Evolutionary conservation across 2,113 vertebrate genomes (phyloP).

Genomic region (Cettia cetti): DNA sequence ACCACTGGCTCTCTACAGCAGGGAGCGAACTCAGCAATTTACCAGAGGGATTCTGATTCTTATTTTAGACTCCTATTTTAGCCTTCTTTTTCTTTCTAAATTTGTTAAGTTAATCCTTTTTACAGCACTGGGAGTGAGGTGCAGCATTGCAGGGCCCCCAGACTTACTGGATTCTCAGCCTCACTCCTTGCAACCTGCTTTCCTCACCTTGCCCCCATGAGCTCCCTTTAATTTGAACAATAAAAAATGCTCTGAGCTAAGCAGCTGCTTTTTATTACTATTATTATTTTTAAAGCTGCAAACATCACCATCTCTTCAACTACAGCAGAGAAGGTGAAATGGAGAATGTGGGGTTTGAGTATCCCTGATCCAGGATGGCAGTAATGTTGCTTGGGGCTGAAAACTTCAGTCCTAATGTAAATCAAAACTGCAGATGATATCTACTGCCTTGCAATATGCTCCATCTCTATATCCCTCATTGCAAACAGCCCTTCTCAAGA

Average conservation of each 20-base stretch:
- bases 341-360: background rate
- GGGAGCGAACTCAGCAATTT: slow-evolving; percentile 27
- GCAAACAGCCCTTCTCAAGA: background rate
- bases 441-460: background rate
- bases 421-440: background rate
- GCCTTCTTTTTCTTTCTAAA: slow-evolving; percentile 18
- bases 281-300: background rate
- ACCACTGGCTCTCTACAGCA: background rate
- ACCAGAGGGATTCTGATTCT: slow-evolving; percentile 60
- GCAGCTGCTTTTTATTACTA: background rate
- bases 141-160: accelerated
- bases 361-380: background rate
- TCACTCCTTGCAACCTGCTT: background rate
- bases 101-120: slow-evolving; percentile 35
- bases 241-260: background rate
- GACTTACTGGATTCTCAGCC: background rate
- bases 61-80: slow-evolving; percentile 53
- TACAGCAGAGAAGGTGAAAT: background rate
- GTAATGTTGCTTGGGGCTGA: background rate
- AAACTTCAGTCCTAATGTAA: background rate
- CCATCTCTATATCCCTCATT: background rate
- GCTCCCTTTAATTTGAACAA: background rate
- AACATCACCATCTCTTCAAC: background rate
- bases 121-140: background rate
- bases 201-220: background rate